These are phyloP conservation scores for Machaerirhynchus nigripectus DNA, from an alignment of 2,113 vertebrate genomes.

Conservation along the genomic window DNA sequence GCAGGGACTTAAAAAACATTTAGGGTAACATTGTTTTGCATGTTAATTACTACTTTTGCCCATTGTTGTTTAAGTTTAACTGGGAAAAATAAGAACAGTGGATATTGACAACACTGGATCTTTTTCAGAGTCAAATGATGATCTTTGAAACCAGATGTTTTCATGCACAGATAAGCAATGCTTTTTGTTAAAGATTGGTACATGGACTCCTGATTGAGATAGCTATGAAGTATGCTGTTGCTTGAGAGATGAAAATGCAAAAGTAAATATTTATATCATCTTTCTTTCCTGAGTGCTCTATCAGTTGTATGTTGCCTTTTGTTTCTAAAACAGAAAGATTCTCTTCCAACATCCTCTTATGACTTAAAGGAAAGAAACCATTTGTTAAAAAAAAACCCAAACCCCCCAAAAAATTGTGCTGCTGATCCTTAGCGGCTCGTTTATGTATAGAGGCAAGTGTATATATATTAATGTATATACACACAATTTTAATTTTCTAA, in stretches of 20 bases:
- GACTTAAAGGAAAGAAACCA: neutral
- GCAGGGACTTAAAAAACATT: neutral
- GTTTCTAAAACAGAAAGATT: neutral
- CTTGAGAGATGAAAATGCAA: neutral
- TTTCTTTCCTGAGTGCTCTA: neutral
- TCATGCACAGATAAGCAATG: neutral
- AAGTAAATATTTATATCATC: neutral
- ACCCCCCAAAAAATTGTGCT: neutral
- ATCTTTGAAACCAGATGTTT: neutral
- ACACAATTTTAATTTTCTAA: neutral
- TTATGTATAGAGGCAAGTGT: neutral
- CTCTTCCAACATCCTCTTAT: neutral
- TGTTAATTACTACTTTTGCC: neutral
- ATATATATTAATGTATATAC: neutral
- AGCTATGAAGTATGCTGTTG: neutral
- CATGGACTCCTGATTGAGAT: neutral
- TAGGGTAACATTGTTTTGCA: neutral
- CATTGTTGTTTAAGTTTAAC: neutral
- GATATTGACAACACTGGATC: neutral
- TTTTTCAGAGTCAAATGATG: neutral
- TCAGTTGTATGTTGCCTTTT: neutral
- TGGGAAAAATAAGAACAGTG: neutral
- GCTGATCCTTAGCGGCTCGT: neutral
- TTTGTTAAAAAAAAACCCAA: neutral
- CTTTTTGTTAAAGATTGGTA: neutral